Evolutionary conservation across 1,140 invertebrate genomes (phyloP).

Genomic region (Agrypnia vestita): DNA sequence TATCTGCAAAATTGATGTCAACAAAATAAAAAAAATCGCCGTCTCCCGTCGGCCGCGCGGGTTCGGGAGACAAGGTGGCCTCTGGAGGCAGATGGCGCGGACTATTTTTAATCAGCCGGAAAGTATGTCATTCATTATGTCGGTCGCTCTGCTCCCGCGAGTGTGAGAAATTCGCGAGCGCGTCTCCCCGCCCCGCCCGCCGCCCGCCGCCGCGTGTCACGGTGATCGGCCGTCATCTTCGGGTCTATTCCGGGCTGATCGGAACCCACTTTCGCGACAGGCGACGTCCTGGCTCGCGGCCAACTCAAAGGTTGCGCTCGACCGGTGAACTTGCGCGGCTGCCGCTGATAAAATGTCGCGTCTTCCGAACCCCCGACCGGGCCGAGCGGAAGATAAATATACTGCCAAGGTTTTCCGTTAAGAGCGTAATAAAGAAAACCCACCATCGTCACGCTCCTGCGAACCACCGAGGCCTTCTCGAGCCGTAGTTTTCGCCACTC

Average conservation of each 20-base stretch:
- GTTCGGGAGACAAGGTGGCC: not conserved
- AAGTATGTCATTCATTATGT: constrained; percentile 19
- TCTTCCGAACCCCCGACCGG: no score
- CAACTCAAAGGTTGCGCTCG: constrained; percentile 16
- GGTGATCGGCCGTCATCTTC: constrained; percentile 40
- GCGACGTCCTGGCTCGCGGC: not conserved
- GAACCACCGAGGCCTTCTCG: no score
- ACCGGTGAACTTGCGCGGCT: not conserved
- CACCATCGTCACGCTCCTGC: no score
- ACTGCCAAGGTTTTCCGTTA: no score
- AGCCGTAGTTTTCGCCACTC: no score
- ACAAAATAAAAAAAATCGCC: no score
- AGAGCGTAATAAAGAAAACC: no score
- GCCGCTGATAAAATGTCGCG: not conserved
- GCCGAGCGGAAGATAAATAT: no score
- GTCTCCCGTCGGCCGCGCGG: not conserved
- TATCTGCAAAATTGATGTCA: no score
- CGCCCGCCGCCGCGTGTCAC: not conserved
- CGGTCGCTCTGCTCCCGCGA: constrained; percentile 18
- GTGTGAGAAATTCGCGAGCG: constrained; percentile 30
- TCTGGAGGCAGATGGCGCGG: not conserved
- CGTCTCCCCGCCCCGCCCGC: not conserved
- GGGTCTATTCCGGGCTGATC: constrained; percentile 28
- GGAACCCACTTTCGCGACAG: constrained; percentile 10
- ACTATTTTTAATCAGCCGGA: not conserved